phyloP scores from a whole-genome alignment of 2,113 vertebrate species.

The Crotalus viridis region DNA sequence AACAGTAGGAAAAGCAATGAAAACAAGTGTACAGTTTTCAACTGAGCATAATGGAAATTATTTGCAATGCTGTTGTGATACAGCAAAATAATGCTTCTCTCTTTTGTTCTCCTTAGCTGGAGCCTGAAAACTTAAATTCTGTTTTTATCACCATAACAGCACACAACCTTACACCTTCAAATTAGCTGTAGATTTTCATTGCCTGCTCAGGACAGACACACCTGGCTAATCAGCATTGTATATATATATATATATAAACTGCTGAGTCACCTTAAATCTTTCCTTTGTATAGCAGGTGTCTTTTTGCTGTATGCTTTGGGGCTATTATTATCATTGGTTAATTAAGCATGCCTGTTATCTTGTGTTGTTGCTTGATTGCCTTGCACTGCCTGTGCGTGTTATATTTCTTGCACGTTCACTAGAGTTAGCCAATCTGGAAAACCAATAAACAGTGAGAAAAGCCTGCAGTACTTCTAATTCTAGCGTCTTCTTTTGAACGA shows the following conservation, averaged over 20 bases:
- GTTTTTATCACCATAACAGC: not conserved
- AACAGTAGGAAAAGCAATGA: not conserved
- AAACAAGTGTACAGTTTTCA: not conserved
- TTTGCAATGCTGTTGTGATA: constrained; percentile 1
- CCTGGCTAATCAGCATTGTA: constrained; percentile 18
- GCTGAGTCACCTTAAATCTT: constrained; percentile 50
- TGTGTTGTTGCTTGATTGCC: not conserved
- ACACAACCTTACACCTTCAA: constrained; percentile 2
- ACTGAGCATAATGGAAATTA: not conserved
- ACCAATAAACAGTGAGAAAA: not conserved
- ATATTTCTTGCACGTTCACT: not conserved
- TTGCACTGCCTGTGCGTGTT: not conserved
- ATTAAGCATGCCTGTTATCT: not conserved
- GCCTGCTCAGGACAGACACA: not conserved
- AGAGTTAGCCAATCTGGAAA: not conserved
- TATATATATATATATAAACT: constrained; percentile 18
- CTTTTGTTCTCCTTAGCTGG: not conserved
- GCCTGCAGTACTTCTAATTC: not conserved
- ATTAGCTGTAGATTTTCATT: constrained; percentile 15
- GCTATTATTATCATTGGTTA: not conserved
- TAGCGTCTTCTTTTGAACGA: not conserved
- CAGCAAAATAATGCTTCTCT: not conserved
- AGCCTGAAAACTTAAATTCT: not conserved
- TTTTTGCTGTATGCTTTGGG: constrained; percentile 4
- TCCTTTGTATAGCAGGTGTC: constrained; percentile 30